Conservation (phyloP, 1,140 invertebrate genomes). For the Drosophila sechellia region DNA sequence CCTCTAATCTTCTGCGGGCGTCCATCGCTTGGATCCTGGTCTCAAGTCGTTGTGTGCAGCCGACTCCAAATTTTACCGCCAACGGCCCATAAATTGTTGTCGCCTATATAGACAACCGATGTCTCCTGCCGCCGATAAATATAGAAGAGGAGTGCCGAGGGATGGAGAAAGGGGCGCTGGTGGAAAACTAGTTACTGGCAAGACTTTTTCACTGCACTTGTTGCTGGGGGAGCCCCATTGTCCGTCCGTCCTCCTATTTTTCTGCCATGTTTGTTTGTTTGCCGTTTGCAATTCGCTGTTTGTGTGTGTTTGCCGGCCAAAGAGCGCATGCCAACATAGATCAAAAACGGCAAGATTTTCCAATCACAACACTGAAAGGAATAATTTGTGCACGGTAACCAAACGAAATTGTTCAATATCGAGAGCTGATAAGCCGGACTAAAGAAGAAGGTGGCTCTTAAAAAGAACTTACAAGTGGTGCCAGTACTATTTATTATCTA, state of each 20-base stretch:
- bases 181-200: conserved; percentile 67
- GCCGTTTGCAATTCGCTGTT: conserved; percentile 8
- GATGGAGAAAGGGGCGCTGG: conserved; percentile 12
- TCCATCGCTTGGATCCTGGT: conserved; percentile 20
- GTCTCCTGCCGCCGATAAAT: conserved; percentile 23
- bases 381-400: neutral
- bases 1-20: conserved; percentile 34
- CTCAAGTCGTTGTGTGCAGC: conserved; percentile 25
- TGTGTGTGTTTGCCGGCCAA: conserved; percentile 54
- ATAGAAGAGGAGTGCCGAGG: neutral
- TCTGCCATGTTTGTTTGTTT: conserved; percentile 29
- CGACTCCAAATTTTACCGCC: conserved; percentile 65
- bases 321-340: conserved; percentile 77
- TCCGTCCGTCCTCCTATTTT: conserved; percentile 28
- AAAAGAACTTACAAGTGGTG: no score
- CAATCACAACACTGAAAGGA: conserved; percentile 31
- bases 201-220: conserved; percentile 78
- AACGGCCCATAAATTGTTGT: conserved; percentile 71
- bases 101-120: conserved; percentile 39
- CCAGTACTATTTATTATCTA: no score
- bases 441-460: no score
- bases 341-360: conserved; percentile 77
- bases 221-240: conserved; percentile 55
- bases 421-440: no score
- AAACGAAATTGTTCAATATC: no score